These are phyloP conservation scores for Zaprionus davidi DNA, from an alignment of 1,140 invertebrate species.

Conservation along the genomic window DNA sequence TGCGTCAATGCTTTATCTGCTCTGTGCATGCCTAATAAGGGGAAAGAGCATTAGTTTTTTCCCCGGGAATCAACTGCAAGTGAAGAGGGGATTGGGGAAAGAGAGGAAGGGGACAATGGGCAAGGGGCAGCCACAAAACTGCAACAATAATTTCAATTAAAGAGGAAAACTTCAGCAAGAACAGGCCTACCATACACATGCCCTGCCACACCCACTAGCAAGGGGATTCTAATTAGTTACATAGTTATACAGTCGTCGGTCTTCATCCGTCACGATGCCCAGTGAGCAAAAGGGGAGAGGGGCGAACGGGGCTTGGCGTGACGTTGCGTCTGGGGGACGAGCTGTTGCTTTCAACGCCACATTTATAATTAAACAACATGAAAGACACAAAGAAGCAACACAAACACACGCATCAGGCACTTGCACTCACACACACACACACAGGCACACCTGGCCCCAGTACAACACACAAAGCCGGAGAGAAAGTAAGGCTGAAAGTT, in stretches of 20 bases:
- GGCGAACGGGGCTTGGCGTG: background rate
- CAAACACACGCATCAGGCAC: slow-evolving; percentile 40
- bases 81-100: background rate
- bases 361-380: slow-evolving; percentile 83
- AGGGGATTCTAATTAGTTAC: slow-evolving; percentile 67
- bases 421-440: slow-evolving; percentile 23
- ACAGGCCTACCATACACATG: slow-evolving; percentile 1
- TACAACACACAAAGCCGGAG: slow-evolving; percentile 4
- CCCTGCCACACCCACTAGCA: slow-evolving; percentile 22
- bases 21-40: background rate
- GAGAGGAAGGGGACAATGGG: background rate
- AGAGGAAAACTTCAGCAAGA: slow-evolving; percentile 44
- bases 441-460: slow-evolving; percentile 7
- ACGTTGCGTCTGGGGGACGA: slow-evolving; percentile 7
- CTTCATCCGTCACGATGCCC: slow-evolving; percentile 66
- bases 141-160: slow-evolving; percentile 78
- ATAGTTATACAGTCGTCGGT: slow-evolving; percentile 62
- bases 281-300: background rate
- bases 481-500: slow-evolving; percentile 64
- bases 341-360: slow-evolving; percentile 72
- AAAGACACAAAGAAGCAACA: slow-evolving; percentile 74
- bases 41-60: slow-evolving; percentile 11
- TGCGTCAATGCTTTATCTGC: slow-evolving; percentile 1
- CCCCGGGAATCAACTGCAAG: background rate
- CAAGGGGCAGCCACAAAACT: slow-evolving; percentile 60